Base-by-base conservation (phyloP, 2,797 vertebrate species). In the Holocentrus rufus region DNA sequence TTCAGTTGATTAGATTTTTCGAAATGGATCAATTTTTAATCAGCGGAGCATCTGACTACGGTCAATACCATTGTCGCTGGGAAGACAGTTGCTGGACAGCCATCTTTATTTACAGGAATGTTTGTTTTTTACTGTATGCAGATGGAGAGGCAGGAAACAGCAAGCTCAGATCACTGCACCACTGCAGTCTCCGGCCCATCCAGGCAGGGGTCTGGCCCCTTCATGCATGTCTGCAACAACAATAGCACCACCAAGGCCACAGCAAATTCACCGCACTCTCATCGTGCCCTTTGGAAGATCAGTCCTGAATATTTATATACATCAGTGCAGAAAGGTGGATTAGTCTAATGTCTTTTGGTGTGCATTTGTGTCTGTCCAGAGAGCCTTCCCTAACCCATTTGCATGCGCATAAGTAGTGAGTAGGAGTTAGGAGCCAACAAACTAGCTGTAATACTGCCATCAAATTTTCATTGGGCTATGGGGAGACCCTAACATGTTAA, bases 21-120 rank as follows among this genome's bases (percentile, higher is more conserved):
- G 94, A 97, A 98, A 97, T 97, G 96, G 96, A 99, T 99, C 97
- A 99, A 99, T 99, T 99, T 99, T 99, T 99, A 98, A 99, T 99
- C 98, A 99, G 96, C 94, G 93, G 95, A 97, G 96, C 97, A 98
- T 97, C 96, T 97, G 97, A 98, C 96, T 91, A 95, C 94, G 91
- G 93, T 98, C 98, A 95, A 98, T 99, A 97, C 93, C 92, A 89
- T 93, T 91, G 90, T 94, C 90, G 90, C 90, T 91, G 93, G 90
- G 93, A 94, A 95, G 95, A 95, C 95, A 93, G 94, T 92, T 92
- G 94, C 93, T 83, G 93, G 94, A 95, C 95, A 95, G 93, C 82
- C 90, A 82, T 94, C 92, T 94, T 96, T 98, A 96, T 98, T 98
- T 97, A 97, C 94, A 95, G 93, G 94, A 95, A 93, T 95, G 95